Evolutionary conservation across 2,113 vertebrate species (phyloP), one percentile per base, ranked within the genome.

Genomic region (Tragelaphus strepsiceros): DNA sequence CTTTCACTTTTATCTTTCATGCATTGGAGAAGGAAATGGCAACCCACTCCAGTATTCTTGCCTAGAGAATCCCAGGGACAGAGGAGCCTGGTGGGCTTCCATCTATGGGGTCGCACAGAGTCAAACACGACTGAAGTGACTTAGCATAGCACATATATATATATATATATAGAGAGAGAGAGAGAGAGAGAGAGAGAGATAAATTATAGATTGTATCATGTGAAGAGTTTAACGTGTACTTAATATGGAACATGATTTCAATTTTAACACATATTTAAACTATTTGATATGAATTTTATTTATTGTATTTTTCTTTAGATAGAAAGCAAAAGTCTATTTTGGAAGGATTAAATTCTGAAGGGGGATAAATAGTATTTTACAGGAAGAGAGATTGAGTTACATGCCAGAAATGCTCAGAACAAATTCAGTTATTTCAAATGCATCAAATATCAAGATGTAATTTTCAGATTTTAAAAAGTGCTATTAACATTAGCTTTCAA

Each of bases 351-450:
- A 5, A 39, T 59, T 92, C 22, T 43, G n/a, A n/a, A 90, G 19
- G 43, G 22, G 3, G 49, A 14, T 95, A 90, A 95, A 96, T 4
- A 97, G 13, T 84, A 87, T 95, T 96, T 87, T 80, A 74, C 1
- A 56, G 64, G 88, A 77, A n/a, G n/a, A 26, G 21, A 54, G 67
- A 89, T 86, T 97, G 61, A 93, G 83, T 90, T 94, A 56, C 35
- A 92, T 88, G 80, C 59, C 62, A 93, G 88, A 95, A 77, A 15
- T 77, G 88, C n/a, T 91, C 71, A 88, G 3, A 97, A 92, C 12
- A 81, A 95, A 90, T 88, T 95, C 49, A 92, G 85, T 92, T 97
- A n/a, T 95, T 91, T 96, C 51, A 96, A 95, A 71, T 77, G n/a
- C 91, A 88, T 94, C 53, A 96, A 93, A 88, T 90, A 89, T 93